Conservation (phyloP, 2,113 vertebrate genomes). For the Daboia siamensis region DNA sequence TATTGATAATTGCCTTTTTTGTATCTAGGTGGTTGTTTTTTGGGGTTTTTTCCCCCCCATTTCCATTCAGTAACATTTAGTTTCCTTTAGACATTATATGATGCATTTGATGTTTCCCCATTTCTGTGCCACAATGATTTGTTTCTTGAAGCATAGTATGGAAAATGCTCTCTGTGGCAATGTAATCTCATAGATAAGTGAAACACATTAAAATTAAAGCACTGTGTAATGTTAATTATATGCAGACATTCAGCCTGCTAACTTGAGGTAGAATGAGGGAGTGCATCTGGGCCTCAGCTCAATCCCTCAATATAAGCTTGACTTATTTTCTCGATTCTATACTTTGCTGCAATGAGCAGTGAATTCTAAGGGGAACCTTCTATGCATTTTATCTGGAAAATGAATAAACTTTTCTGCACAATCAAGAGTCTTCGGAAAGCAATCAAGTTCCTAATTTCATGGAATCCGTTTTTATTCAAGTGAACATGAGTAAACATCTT, state of each 20-base stretch:
- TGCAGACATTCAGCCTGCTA: not conserved
- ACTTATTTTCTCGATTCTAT: not conserved
- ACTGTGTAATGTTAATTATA: not conserved
- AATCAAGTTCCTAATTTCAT: not conserved
- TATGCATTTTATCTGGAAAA: not conserved
- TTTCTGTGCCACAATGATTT: not conserved
- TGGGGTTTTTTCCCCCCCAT: rapidly evolving
- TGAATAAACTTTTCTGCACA: not conserved
- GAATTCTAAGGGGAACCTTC: not conserved
- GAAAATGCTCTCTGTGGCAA: not conserved
- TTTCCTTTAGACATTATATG: not conserved
- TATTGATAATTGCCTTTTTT: not conserved
- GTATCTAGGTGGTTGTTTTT: not conserved
- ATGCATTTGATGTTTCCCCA: not conserved
- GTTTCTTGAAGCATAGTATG: not conserved
- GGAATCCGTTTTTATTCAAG: not conserved
- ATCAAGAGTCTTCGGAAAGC: not conserved
- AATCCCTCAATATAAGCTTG: not conserved
- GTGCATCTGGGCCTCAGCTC: not conserved
- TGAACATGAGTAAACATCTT: not conserved
- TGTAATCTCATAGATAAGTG: not conserved
- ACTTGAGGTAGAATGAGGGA: not conserved
- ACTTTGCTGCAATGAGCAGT: not conserved
- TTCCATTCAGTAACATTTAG: not conserved
- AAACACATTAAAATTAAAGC: not conserved